Evolutionary conservation across 2,888 invertebrate species (phyloP).

Genomic region (Tipula helvola): DNA sequence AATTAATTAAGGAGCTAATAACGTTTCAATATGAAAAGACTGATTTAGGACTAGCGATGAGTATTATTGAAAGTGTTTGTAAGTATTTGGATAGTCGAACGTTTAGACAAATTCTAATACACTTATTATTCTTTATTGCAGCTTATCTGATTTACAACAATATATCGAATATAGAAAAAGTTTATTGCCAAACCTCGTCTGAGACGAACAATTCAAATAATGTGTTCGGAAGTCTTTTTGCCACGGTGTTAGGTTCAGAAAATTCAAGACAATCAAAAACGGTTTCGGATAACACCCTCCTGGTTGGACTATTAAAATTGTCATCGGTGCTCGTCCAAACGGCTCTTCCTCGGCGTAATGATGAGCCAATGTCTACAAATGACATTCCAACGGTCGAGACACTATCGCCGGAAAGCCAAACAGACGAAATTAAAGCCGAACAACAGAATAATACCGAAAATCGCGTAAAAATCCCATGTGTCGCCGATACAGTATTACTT

Average conservation of each 20-base stretch:
- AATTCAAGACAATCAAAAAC: conserved; percentile 47
- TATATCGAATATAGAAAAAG: conserved; percentile 41
- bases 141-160: conserved; percentile 41
- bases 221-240: conserved; percentile 63
- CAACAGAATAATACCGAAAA: conserved; percentile 39
- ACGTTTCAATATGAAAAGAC: conserved; percentile 49
- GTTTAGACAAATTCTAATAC: neutral
- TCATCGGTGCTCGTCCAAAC: conserved; percentile 49
- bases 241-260: conserved; percentile 54
- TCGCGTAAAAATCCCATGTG: conserved; percentile 47
- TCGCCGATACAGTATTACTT: conserved; percentile 64
- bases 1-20: conserved; percentile 51
- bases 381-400: conserved; percentile 17
- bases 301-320: conserved; percentile 58
- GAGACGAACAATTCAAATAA: conserved; percentile 41
- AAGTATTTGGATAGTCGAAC: conserved; percentile 20
- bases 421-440: conserved; percentile 75
- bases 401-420: conserved; percentile 43
- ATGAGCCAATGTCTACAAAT: conserved; percentile 32
- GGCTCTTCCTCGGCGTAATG: conserved; percentile 40
- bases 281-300: conserved; percentile 57
- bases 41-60: conserved; percentile 57
- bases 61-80: conserved; percentile 61
- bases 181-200: conserved; percentile 42
- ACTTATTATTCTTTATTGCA: conserved; percentile 17